Percentiles rank a stretch among this genome's conserved stretches.
Evolutionary conservation across 2,113 vertebrate genomes (phyloP).

Genomic region (Nothoprocta pentlandii): DNA sequence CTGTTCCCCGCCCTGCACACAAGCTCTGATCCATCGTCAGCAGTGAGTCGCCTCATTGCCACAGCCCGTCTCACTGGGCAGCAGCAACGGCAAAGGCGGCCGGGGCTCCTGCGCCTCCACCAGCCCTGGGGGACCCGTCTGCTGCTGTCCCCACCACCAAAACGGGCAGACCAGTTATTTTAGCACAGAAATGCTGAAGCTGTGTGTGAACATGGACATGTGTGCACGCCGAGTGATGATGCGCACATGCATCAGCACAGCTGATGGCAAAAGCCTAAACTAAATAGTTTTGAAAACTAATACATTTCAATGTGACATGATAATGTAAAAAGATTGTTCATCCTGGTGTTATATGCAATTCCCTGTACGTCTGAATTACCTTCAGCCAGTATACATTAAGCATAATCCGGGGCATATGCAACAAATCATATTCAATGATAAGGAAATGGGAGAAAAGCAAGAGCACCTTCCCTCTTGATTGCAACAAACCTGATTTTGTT

Average conservation of each 20-base stretch:
- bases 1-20: background rate
- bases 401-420: conserved; percentile 34
- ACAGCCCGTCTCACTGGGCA: background rate
- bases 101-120: background rate
- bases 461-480: conserved; percentile 43
- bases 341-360: conserved; percentile 41
- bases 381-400: conserved; percentile 38
- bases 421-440: conserved; percentile 58
- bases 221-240: background rate
- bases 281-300: conserved; percentile 34
- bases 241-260: background rate
- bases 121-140: background rate
- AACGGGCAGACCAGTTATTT: rapidly evolving
- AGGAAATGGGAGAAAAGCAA: conserved; percentile 38
- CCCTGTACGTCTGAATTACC: background rate
- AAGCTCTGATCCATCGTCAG: background rate
- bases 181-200: background rate
- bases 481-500: conserved; percentile 43
- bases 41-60: conserved; percentile 50
- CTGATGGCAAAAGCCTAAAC: background rate
- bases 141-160: background rate
- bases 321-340: background rate
- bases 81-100: background rate
- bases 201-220: rapidly evolving
- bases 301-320: background rate